Evolutionary conservation across 2,113 vertebrate species (phyloP).

Genomic region (Marcusenius ussheri): DNA sequence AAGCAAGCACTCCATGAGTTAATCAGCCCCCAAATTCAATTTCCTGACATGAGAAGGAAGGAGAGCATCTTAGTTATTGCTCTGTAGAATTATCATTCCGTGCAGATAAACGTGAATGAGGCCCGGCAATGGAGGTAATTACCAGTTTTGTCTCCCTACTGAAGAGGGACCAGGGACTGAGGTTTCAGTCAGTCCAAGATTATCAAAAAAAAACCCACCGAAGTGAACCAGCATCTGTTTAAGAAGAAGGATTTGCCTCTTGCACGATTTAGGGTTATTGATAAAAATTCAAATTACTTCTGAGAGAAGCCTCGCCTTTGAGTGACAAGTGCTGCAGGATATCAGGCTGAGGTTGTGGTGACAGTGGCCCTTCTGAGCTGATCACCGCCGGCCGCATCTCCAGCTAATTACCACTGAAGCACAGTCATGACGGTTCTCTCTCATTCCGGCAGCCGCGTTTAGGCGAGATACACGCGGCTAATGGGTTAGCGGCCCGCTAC

Average conservation of each 20-base stretch:
- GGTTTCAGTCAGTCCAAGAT: not conserved
- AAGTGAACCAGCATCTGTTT: not conserved
- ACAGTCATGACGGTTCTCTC: not conserved
- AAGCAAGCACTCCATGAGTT: not conserved
- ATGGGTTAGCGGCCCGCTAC: not conserved
- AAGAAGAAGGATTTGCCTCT: not conserved
- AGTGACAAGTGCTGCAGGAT: not conserved
- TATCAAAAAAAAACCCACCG: not conserved
- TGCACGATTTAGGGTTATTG: not conserved
- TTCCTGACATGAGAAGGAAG: constrained; percentile 12
- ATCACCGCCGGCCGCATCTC: not conserved
- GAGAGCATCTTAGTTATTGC: not conserved
- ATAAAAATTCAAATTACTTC: not conserved
- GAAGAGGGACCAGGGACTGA: not conserved
- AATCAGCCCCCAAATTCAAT: constrained; percentile 12
- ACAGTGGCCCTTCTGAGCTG: not conserved
- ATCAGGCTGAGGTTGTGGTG: not conserved
- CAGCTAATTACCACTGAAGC: not conserved
- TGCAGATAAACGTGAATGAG: not conserved
- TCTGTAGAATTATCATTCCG: not conserved
- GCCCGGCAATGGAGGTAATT: not conserved
- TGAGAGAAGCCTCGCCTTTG: not conserved
- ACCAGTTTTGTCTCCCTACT: not conserved
- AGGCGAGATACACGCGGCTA: not conserved
- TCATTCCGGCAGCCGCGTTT: not conserved